A percentile compares a stretch with the other conserved stretches of the same genome.
phyloP scores from a whole-genome alignment of 2,797 vertebrate genomes.

The Smutsia gigantea region DNA sequence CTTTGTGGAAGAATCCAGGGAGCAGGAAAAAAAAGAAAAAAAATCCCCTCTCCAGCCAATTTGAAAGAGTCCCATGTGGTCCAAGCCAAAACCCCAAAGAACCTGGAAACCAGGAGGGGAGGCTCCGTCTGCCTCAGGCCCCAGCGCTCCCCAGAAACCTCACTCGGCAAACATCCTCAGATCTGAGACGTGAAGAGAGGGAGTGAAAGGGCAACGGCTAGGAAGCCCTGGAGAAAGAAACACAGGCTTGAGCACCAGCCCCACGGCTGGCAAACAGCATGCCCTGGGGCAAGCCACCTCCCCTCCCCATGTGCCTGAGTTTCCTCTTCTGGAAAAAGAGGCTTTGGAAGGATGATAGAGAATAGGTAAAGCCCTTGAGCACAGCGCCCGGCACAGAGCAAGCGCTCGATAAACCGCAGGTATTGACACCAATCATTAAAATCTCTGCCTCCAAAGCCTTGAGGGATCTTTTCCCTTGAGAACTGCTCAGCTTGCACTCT shows the following conservation, averaged over 20 bases:
- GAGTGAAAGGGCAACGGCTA: neutral
- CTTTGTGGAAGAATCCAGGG: neutral
- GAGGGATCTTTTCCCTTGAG: neutral
- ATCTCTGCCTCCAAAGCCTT: neutral
- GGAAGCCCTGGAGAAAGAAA: neutral
- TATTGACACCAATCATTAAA: neutral
- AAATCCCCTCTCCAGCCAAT: neutral
- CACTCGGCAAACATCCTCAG: neutral
- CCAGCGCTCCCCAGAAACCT: neutral
- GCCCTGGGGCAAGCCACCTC: neutral
- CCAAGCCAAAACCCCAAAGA: neutral
- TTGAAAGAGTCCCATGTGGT: neutral
- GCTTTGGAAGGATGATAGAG: neutral
- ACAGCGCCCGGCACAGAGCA: neutral
- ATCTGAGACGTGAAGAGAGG: neutral
- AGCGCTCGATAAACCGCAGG: neutral
- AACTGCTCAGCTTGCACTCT: neutral
- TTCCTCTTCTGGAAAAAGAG: neutral
- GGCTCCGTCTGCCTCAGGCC: neutral
- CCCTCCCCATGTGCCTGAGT: neutral
- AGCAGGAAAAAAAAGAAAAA: neutral
- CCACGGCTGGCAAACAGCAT: fast-evolving
- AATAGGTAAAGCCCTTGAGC: neutral
- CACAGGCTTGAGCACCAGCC: neutral
- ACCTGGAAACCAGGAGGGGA: neutral